A percentile compares a stretch with the other conserved stretches of the same genome.
phyloP scores from a whole-genome alignment of 2,113 vertebrate species.

The Ptychochromis oligacanthus region DNA sequence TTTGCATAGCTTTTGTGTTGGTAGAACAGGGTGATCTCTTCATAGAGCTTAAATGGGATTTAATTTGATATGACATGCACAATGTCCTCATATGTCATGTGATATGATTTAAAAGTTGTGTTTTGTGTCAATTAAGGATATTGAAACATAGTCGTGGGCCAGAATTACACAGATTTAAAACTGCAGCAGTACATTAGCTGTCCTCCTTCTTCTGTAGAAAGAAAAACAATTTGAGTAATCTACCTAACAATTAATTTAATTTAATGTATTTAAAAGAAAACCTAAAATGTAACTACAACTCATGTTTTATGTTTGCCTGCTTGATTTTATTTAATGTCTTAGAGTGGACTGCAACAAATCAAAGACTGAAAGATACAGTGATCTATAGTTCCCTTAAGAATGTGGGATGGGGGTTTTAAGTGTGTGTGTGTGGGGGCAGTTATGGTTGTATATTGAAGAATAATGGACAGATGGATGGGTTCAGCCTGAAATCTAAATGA shows the following conservation, averaged over 20 bases:
- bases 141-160: background rate
- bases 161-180: background rate
- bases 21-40: background rate
- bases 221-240: background rate
- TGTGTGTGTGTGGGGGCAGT: background rate
- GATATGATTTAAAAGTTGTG: background rate
- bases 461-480: too few relatives aligned
- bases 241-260: background rate
- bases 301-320: too few relatives aligned
- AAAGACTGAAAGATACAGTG: too few relatives aligned
- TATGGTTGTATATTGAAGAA: background rate
- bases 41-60: background rate
- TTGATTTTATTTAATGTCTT: too few relatives aligned
- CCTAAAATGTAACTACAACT: too few relatives aligned
- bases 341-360: too few relatives aligned
- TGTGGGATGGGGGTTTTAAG: too few relatives aligned
- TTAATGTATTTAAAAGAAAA: background rate
- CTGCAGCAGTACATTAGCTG: background rate
- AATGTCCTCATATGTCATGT: background rate
- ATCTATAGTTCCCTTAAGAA: too few relatives aligned
- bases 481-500: too few relatives aligned
- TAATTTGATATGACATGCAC: background rate
- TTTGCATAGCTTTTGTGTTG: background rate
- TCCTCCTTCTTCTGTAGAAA: background rate
- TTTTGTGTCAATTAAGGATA: background rate